Conservation (phyloP, 2,113 vertebrate species). For the Syngnathus scovelli region DNA sequence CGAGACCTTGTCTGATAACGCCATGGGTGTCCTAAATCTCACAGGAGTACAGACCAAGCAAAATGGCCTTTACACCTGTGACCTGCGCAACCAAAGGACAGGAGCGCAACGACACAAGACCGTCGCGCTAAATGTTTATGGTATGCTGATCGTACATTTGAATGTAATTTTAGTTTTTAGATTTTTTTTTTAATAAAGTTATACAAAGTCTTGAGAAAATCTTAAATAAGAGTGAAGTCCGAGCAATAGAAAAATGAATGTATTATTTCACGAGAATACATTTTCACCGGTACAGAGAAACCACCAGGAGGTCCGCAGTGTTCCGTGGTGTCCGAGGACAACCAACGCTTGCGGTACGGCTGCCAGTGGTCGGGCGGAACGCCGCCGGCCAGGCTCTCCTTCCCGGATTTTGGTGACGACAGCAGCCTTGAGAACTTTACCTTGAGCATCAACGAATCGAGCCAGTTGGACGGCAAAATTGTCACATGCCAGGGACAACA, state of each 20-base stretch:
- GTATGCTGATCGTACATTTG: constrained; percentile 34
- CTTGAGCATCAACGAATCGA: constrained; percentile 19
- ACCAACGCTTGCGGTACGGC: constrained; percentile 40
- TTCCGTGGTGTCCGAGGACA: constrained; percentile 40
- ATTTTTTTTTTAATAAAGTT: no score
- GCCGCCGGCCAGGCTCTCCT: constrained; percentile 48
- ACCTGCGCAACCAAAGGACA: constrained; percentile 44
- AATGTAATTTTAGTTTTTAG: no score
- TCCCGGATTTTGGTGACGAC: constrained; percentile 37
- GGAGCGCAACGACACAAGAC: constrained; percentile 10
- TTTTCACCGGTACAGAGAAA: constrained; percentile 40
- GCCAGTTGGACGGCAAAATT: constrained; percentile 30
- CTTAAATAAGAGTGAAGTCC: no score
- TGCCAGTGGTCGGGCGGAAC: constrained; percentile 58
- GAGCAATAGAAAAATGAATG: no score
- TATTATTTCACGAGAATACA: not conserved
- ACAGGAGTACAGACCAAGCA: constrained; percentile 47
- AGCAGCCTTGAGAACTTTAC: constrained; percentile 37
- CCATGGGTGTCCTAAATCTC: constrained; percentile 43
- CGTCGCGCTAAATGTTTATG: constrained; percentile 47
- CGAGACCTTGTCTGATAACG: constrained; percentile 13
- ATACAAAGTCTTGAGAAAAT: no score
- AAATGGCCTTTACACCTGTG: constrained; percentile 62
- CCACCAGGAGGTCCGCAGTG: constrained; percentile 35
- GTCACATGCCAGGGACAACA: constrained; percentile 50